A percentile compares a stretch with the other conserved stretches of the same genome.
Evolutionary conservation across 2,888 invertebrate species (phyloP).

Genomic region (Diplazon laetatorius): DNA sequence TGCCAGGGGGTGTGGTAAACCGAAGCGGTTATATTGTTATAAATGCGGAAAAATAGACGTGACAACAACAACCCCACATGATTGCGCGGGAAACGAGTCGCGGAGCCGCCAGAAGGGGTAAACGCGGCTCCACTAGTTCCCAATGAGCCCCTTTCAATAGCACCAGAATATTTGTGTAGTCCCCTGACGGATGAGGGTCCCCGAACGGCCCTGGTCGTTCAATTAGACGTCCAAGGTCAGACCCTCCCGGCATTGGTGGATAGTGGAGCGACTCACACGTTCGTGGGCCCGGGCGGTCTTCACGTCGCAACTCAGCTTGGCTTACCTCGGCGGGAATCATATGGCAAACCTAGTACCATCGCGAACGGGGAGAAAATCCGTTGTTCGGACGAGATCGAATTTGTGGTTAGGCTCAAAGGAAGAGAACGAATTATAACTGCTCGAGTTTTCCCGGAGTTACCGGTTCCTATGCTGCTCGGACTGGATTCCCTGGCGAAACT

Average conservation of each 20-base stretch:
- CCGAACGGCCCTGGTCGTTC: background rate
- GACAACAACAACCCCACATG: background rate
- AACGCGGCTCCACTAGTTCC: background rate
- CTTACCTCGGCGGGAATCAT: background rate
- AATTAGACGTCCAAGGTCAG: no score
- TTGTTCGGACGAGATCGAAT: no score
- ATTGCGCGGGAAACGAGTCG: no score
- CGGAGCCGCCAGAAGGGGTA: no score
- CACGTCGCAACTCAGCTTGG: background rate
- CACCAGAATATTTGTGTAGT: background rate
- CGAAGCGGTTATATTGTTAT: background rate
- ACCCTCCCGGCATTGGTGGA: no score
- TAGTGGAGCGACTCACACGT: no score
- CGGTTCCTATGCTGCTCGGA: background rate
- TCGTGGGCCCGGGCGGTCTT: background rate
- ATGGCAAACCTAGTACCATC: background rate
- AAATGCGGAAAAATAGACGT: background rate
- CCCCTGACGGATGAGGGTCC: background rate
- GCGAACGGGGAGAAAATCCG: no score
- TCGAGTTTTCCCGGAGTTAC: background rate
- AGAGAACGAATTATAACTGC: no score
- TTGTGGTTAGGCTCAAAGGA: no score
- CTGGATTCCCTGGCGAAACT: background rate
- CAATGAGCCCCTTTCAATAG: background rate
- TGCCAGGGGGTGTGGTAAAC: no score